Conservation (phyloP, 53 echinoderm and acorn worm species). For the Patiria pectinifera region DNA sequence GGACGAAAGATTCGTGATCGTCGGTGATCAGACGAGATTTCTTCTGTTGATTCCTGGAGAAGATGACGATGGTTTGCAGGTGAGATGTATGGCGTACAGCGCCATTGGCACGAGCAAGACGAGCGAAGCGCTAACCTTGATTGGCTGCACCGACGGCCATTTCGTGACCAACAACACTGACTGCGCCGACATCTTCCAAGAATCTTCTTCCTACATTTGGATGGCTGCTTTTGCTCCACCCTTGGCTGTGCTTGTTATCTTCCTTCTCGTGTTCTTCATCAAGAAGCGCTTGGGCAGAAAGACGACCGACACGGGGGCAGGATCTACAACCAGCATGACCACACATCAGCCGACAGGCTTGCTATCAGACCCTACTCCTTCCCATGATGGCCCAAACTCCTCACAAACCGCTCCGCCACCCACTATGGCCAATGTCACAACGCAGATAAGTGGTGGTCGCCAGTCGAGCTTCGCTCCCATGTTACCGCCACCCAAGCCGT, state of each 20-base stretch:
- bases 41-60: background rate
- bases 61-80: background rate
- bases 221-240: background rate
- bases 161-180: background rate
- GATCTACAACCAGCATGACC: background rate
- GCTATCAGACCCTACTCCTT: background rate
- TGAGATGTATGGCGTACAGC: constrained; percentile 9
- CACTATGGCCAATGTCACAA: background rate
- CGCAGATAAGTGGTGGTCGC: background rate
- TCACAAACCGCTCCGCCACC: background rate
- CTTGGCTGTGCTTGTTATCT: background rate
- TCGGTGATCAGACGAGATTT: background rate
- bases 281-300: background rate
- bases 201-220: background rate
- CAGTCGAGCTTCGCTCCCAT: background rate
- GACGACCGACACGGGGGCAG: background rate
- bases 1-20: background rate
- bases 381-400: background rate
- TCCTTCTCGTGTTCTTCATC: background rate
- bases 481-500: background rate
- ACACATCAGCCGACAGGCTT: background rate
- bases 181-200: background rate
- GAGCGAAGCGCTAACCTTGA: background rate
- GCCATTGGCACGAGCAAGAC: background rate
- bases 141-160: background rate